Conservation (phyloP, 2,888 invertebrate species). For the Caenorhabditis sinica region DNA sequence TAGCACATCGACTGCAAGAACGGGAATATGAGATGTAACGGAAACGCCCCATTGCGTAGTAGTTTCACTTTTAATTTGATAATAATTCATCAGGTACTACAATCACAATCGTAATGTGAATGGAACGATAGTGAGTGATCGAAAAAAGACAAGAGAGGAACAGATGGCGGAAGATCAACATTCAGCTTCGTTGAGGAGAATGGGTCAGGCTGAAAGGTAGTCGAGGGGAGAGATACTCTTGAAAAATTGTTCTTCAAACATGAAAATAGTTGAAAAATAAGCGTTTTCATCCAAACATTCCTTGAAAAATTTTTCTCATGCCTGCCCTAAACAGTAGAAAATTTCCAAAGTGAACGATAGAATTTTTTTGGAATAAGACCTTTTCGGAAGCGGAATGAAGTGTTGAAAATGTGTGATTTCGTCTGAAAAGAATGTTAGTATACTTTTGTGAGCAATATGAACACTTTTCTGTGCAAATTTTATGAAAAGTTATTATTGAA, state of each 20-base stretch:
- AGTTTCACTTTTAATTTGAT: constrained; percentile 52
- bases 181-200: constrained; percentile 34
- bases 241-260: too few species aligned
- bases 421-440: too few species aligned
- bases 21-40: constrained; percentile 59
- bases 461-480: constrained; percentile 1
- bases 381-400: too few species aligned
- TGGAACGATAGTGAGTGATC: constrained; percentile 65
- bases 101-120: constrained; percentile 63
- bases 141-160: constrained; percentile 61
- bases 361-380: neutral
- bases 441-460: too few species aligned
- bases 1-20: constrained; percentile 58
- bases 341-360: too few species aligned
- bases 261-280: too few species aligned
- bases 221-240: neutral
- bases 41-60: constrained; percentile 5
- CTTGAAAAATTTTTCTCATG: too few species aligned
- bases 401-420: too few species aligned
- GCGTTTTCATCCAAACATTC: too few species aligned
- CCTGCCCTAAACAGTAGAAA: too few species aligned
- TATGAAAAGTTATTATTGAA: neutral
- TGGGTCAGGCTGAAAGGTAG: constrained; percentile 47
- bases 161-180: constrained; percentile 58
- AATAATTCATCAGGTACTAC: constrained; percentile 58